Conservation (phyloP, 2,797 vertebrate genomes). For the Scolopax rusticola region DNA sequence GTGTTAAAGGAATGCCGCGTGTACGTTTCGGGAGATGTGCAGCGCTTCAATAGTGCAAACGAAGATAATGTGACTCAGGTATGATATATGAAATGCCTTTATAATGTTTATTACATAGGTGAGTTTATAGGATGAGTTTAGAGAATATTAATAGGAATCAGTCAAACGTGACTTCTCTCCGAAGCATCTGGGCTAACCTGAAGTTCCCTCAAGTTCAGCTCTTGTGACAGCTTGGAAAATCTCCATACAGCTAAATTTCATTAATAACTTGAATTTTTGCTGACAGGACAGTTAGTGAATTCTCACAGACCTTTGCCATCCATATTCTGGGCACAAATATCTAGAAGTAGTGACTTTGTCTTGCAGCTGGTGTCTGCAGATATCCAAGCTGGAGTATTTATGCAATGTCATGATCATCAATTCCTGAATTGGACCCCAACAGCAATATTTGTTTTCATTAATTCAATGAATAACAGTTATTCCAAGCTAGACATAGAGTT, state of each 20-base stretch:
- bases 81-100: neutral
- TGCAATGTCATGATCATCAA: fast-evolving
- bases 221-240: neutral
- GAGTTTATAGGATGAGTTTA: neutral
- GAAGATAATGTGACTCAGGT: conserved; percentile 95
- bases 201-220: neutral
- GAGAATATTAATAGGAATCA: too few species aligned
- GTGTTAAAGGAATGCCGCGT: conserved; percentile 73
- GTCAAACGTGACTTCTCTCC: neutral
- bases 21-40: conserved; percentile 80
- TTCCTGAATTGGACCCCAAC: neutral
- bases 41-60: conserved; percentile 86
- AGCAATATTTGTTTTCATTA: neutral
- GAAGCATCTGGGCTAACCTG: neutral
- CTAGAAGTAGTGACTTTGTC: neutral
- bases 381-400: neutral
- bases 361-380: neutral
- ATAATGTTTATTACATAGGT: neutral
- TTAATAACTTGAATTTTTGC: neutral
- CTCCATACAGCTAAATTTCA: neutral
- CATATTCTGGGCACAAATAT: fast-evolving
- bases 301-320: neutral
- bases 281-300: neutral
- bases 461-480: neutral
- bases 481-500: neutral